Base-by-base conservation (phyloP, 2,797 vertebrate genomes). In the Galagoides demidoff region DNA sequence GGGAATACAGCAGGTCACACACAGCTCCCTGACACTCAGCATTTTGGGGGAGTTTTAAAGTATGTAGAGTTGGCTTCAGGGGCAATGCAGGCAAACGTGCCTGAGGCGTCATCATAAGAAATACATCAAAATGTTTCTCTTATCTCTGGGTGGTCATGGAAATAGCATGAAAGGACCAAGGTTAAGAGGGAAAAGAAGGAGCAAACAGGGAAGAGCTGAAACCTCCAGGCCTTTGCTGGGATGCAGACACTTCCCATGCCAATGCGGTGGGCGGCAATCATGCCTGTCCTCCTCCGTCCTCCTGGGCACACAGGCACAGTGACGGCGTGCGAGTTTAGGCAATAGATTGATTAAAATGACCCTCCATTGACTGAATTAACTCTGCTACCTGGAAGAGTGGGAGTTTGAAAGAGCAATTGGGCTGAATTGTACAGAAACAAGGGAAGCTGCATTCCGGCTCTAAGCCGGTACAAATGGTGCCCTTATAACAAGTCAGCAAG, bases 201-300 rank as follows among this genome's bases (percentile, higher is more conserved):
- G 3, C 13, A 25, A 17, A 7, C 13, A 25, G 8, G 0, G 0
- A 31, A 61, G 22, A 87, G 25, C 3, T 61, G 45, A 74, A 61
- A 31, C 7, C 34, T 76, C 27, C 20, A 63, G 71, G 61, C 19
- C 20, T 77, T 25, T 43, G 25, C 5, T 17, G 13, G 76, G 61
- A 94, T 9, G 16, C 20, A 77, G 76, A 52, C 11, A 7, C 22
- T 25, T 66, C 12, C 12, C 14, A 43, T 2, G 45, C 13, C 8
- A 13, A 11, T 17, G 2, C 29, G 39, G 49, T 7, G 7, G 49
- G 17, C 8, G 10, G 4, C 1, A 5, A 17, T 6, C 29, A 59
- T 9, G 8, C 10, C 3, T 0, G 0, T 55, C n/a, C 9, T 43
- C 4, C 0, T 5, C 9, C 10, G 68, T 5, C 5, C 17, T 43